Percentiles rank a stretch among this genome's conserved stretches.
phyloP scores from a whole-genome alignment of 1,140 invertebrate species.

The Papilio xuthus region DNA sequence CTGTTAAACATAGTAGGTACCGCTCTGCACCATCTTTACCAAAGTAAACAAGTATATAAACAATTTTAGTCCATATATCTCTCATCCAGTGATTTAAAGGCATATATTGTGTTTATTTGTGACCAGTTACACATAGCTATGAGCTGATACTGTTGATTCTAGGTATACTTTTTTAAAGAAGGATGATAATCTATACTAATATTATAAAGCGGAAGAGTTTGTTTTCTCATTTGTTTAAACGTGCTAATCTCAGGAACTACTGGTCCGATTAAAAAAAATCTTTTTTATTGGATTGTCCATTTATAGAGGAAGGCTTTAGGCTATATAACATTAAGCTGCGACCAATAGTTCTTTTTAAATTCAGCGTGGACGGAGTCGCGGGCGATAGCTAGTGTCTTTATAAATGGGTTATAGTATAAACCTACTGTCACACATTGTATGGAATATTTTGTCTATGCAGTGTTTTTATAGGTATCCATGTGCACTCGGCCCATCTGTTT shows the following conservation, averaged over 20 bases:
- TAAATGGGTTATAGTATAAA: not conserved
- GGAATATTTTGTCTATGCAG: not conserved
- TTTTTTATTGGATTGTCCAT: too few relatives aligned
- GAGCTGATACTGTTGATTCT: too few relatives aligned
- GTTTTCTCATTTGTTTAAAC: too few relatives aligned
- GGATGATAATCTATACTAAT: not conserved
- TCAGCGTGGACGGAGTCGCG: too few relatives aligned
- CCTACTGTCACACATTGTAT: not conserved
- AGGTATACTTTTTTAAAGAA: not conserved
- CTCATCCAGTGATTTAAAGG: not conserved
- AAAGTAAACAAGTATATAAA: not conserved
- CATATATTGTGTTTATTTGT: too few relatives aligned
- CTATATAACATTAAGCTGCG: too few relatives aligned
- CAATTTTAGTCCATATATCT: not conserved
- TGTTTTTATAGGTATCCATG: constrained; percentile 40
- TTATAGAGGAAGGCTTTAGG: too few relatives aligned
- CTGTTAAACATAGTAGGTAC: not conserved
- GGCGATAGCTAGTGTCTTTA: too few relatives aligned
- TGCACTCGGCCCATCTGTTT: constrained; percentile 46
- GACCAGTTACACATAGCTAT: not conserved
- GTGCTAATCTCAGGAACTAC: too few relatives aligned
- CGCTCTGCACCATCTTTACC: not conserved
- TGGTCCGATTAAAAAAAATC: too few relatives aligned
- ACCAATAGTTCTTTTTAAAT: too few relatives aligned
- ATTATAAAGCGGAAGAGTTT: too few relatives aligned